A percentile compares a stretch with the other conserved stretches of the same genome.
Evolutionary conservation across 53 echinoderm and acorn worm species (phyloP).

Genomic region (Luidia sarsii): DNA sequence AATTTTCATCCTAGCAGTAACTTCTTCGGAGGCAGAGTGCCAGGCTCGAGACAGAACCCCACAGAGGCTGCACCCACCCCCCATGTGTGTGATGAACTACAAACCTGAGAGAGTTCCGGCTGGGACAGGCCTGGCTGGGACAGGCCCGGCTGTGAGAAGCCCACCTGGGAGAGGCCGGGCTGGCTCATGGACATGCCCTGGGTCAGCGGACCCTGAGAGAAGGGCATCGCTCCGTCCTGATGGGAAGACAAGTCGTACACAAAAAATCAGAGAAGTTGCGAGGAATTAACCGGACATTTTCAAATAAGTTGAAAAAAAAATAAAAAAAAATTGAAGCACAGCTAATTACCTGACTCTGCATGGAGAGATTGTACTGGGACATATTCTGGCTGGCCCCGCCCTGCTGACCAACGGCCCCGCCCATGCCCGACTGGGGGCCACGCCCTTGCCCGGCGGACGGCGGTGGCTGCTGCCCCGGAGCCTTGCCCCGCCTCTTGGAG

Average conservation of each 20-base stretch:
- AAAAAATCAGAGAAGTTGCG: too few relatives aligned
- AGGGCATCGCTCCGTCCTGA: slow-evolving; percentile 85
- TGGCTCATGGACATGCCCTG: slow-evolving; percentile 99
- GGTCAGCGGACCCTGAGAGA: slow-evolving; percentile 94
- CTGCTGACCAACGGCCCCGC: slow-evolving; percentile 34
- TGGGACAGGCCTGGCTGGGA: slow-evolving; percentile 98
- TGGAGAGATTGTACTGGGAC: slow-evolving; percentile 94
- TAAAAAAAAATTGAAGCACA: neutral
- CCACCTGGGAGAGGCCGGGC: slow-evolving; percentile 93
- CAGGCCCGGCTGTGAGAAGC: slow-evolving; percentile 91
- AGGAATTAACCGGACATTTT: too few relatives aligned
- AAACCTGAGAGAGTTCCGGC: slow-evolving; percentile 96
- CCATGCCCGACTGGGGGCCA: slow-evolving; percentile 20
- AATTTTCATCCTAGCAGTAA: too few relatives aligned
- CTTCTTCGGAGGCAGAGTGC: too few relatives aligned
- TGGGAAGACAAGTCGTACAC: too few relatives aligned
- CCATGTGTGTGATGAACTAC: too few relatives aligned
- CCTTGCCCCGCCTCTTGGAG: slow-evolving; percentile 61
- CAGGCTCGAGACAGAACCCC: too few relatives aligned
- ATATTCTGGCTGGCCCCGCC: slow-evolving; percentile 73
- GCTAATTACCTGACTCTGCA: slow-evolving; percentile 89
- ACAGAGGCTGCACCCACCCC: too few relatives aligned
- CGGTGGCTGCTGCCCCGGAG: slow-evolving; percentile 62
- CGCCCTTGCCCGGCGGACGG: slow-evolving; percentile 40
- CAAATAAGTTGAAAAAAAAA: too few relatives aligned